Percentiles rank a stretch among this genome's conserved stretches.
phyloP scores from a whole-genome alignment of 1,140 invertebrate species.

The Manduca sexta region DNA sequence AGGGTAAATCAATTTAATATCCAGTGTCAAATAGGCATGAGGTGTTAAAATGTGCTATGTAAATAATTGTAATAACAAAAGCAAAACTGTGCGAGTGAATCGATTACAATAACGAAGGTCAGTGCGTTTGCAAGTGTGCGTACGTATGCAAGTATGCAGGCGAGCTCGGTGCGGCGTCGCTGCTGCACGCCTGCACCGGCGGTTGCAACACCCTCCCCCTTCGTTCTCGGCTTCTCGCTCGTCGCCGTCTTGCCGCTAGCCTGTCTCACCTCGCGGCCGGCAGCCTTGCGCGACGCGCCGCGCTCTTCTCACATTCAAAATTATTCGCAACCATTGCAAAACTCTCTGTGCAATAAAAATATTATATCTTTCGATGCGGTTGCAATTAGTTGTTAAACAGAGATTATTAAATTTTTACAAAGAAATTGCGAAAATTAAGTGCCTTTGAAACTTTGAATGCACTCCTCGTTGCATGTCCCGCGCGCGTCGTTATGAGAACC shows the following conservation, averaged over 20 bases:
- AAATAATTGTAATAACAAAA: conserved; percentile 49
- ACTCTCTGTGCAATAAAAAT: conserved; percentile 70
- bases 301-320: conserved; percentile 72
- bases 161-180: conserved; percentile 71
- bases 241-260: conserved; percentile 69
- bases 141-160: conserved; percentile 69
- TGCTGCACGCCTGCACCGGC: conserved; percentile 71
- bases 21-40: conserved; percentile 1
- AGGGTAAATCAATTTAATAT: background rate
- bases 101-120: conserved; percentile 70
- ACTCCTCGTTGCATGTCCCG: conserved; percentile 76
- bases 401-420: conserved; percentile 52
- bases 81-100: conserved; percentile 57
- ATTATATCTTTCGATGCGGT: conserved; percentile 52
- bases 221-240: conserved; percentile 69
- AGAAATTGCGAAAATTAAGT: conserved; percentile 39
- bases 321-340: conserved; percentile 72
- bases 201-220: conserved; percentile 69
- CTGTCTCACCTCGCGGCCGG: conserved; percentile 70
- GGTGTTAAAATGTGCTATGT: conserved; percentile 10
- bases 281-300: conserved; percentile 72
- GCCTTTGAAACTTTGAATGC: conserved; percentile 71
- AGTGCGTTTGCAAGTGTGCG: conserved; percentile 63
- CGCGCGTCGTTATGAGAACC: conserved; percentile 84
- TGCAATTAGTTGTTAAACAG: conserved; percentile 55